These are phyloP conservation scores for Trichonephila inaurata DNA, from an alignment of 1,140 invertebrate species.

Conservation along the genomic window DNA sequence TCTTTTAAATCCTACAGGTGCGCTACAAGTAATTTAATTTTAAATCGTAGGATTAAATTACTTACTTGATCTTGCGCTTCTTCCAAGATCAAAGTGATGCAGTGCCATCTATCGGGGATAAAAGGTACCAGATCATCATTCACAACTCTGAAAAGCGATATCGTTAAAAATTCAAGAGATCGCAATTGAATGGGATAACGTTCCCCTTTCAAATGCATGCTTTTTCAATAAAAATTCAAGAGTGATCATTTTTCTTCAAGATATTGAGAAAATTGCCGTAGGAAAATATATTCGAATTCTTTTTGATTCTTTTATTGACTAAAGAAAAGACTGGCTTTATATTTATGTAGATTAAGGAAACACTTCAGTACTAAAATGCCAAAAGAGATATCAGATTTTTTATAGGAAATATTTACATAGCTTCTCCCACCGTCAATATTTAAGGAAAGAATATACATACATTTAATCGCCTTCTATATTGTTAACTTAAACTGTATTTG, in stretches of 20 bases:
- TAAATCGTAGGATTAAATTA: constrained; percentile 3
- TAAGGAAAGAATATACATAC: too few relatives aligned
- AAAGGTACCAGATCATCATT: not conserved
- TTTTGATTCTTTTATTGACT: too few relatives aligned
- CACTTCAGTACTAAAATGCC: too few relatives aligned
- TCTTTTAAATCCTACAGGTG: constrained; percentile 11
- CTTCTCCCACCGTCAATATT: too few relatives aligned
- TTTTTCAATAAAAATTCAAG: not conserved
- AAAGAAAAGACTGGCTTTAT: too few relatives aligned
- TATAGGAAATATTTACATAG: too few relatives aligned
- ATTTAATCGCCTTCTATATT: too few relatives aligned
- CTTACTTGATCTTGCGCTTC: not conserved
- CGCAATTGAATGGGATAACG: not conserved
- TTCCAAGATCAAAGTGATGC: not conserved
- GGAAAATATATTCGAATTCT: not conserved
- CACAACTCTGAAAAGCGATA: not conserved
- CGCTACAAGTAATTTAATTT: not conserved
- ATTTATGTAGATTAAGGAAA: too few relatives aligned
- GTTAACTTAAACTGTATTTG: too few relatives aligned
- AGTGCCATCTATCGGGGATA: constrained; percentile 11
- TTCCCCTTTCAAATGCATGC: not conserved
- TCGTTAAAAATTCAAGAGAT: not conserved
- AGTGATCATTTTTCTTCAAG: not conserved
- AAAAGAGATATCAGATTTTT: too few relatives aligned
- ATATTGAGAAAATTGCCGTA: not conserved